These are phyloP conservation scores for Drosophila algonquin DNA, from an alignment of 2,888 invertebrate species.

Conservation along the genomic window DNA sequence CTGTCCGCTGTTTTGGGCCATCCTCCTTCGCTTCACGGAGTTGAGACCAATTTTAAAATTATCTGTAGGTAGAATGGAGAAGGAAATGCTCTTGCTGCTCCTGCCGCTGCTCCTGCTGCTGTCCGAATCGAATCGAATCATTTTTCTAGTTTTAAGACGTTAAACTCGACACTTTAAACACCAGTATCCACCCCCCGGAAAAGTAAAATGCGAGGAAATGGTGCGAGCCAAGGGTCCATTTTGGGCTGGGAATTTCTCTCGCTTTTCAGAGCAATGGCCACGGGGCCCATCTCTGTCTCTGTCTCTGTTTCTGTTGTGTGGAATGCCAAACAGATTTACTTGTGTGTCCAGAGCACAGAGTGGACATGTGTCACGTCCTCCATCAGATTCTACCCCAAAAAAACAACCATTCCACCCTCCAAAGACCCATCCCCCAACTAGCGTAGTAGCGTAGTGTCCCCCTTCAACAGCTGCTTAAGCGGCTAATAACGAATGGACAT, in stretches of 20 bases:
- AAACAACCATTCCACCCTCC: constrained; percentile 9
- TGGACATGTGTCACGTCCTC: constrained; percentile 63
- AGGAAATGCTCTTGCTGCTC: constrained; percentile 1
- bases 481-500: constrained; percentile 81
- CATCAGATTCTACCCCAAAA: not conserved
- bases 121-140: constrained; percentile 43
- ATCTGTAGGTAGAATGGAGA: constrained; percentile 49
- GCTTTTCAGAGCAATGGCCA: constrained; percentile 47
- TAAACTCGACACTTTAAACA: constrained; percentile 78
- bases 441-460: not conserved
- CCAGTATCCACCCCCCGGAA: constrained; percentile 53
- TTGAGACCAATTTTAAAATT: constrained; percentile 64
- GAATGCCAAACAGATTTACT: constrained; percentile 71
- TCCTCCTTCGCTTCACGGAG: constrained; percentile 54
- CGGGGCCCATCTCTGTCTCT: constrained; percentile 4
- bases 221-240: not conserved
- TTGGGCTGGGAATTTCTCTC: not conserved
- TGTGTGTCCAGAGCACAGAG: constrained; percentile 19
- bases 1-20: constrained; percentile 47
- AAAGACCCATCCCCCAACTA: not conserved
- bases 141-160: constrained; percentile 68
- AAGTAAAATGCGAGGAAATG: constrained; percentile 9
- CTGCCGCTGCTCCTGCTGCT: constrained; percentile 6
- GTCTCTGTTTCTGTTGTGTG: constrained; percentile 31
- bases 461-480: constrained; percentile 75